Evolutionary conservation across 2,888 invertebrate genomes (phyloP), one percentile per base, ranked within the genome.

Genomic region (Mythimna loreyi): DNA sequence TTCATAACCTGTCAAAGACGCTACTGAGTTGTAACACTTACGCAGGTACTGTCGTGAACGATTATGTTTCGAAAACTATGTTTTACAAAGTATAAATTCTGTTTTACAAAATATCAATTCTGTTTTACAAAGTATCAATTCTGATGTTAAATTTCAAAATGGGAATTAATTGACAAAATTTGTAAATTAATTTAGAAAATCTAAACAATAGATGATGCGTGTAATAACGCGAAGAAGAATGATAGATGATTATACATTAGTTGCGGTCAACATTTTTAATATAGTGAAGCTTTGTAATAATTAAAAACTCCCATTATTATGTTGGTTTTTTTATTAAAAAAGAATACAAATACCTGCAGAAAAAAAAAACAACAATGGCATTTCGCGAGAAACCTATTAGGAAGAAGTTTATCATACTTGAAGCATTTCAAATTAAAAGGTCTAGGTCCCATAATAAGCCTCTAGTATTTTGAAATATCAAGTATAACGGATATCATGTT

Each of bases 1-100:
- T 84, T 80, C 85, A 78, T 78, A 86, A 86, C 77, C 2, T 74
- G 74, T 78, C 76, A 80, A 62, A 67, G 63, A 65, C 56, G 80
- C 82, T 82, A 74, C 83, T 67, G 13, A 73, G 56, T 83, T 82
- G 75, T 69, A 71, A 65, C 69, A 83, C 47, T 25, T 57, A 43
- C n/a, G n/a, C 21, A 21, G 30, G 72, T 72, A 82, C 58, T 60
- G 16, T 43, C 58, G 43, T 19, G 21, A 1, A 55, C 72, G 43
- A 1, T n/a, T 16, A 43, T 62, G 52, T 59, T 40, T 23, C 11
- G 19, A 58, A 33, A 47, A 56, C n/a, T 16, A n/a, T 16, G 2
- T 5, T 52, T 71, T n/a, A 40, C 1, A 50, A 13, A 33, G 13
- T n/a, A 23, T 6, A 8, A 3, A 53, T 3, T 6, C 7, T 33